Evolutionary conservation across 2,888 invertebrate genomes (phyloP).

Genomic region (Drosophila kanekoi): DNA sequence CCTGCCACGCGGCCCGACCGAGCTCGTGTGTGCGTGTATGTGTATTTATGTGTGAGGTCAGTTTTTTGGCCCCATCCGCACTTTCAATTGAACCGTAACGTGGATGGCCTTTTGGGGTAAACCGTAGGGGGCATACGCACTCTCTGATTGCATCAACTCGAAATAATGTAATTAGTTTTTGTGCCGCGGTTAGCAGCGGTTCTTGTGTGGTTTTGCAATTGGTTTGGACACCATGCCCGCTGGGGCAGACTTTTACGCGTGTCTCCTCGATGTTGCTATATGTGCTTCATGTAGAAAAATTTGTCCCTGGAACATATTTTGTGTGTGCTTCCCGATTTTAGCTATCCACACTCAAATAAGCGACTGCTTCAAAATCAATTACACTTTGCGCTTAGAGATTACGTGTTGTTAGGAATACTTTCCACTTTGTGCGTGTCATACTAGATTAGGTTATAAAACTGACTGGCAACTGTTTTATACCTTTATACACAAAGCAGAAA

Average conservation of each 20-base stretch:
- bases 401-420: no score
- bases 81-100: conserved; percentile 76
- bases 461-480: no score
- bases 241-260: conserved; percentile 2
- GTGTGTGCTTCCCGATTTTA: conserved; percentile 1
- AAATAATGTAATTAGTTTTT: conserved; percentile 82
- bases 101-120: conserved; percentile 59
- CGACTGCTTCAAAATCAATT: not conserved
- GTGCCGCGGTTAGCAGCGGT: conserved; percentile 51
- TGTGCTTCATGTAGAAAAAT: conserved; percentile 9
- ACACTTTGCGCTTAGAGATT: no score
- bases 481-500: no score
- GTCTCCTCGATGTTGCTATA: conserved; percentile 10
- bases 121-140: conserved; percentile 60
- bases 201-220: conserved; percentile 16
- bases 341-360: not conserved
- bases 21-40: not conserved
- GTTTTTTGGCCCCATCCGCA: conserved; percentile 25
- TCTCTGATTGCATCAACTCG: conserved; percentile 79
- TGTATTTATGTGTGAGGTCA: not conserved
- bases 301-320: conserved; percentile 8
- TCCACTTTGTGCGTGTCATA: no score
- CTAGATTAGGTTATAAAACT: no score
- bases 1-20: conserved; percentile 34
- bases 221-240: not conserved